Evolutionary conservation across 2,113 vertebrate genomes (phyloP), one percentile per base, ranked within the genome.

Genomic region (Psilopogon haemacephalus): DNA sequence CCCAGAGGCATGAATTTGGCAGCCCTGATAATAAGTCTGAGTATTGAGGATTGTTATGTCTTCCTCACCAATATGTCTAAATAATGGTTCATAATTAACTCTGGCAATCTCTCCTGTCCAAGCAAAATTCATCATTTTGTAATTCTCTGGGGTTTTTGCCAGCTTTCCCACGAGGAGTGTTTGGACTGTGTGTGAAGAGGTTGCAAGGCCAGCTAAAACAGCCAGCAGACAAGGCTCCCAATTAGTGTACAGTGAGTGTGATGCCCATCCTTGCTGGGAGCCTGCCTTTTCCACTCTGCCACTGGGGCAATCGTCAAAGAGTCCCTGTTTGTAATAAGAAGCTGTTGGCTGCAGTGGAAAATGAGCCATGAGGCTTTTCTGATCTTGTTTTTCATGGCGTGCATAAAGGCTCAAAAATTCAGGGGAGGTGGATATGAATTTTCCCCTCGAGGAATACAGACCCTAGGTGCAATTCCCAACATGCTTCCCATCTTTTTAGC

Each of bases 51-150:
- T 86, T 92, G 80, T 96, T 93, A 76, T 93, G 89, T 96, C 91
- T 95, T 87, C 74, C 83, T 97, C 90, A 91, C 91, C 93, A 89
- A 85, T 88, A 78, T 64, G 54, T 92, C 68, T 94, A 87, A 94
- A 94, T 96, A 96, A 95, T 94, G 81, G 63, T 62, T 85, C 81
- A 77, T 94, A 86, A 93, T 96, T 93, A 96, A 94, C 83, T 91
- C 86, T 89, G 91, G 90, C 91, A 94, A 83, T 84, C 86, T 93
- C 88, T 81, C 79, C 72, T 80, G 71, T 89, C 87, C 90, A 94
- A 95, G 84, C 19, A 92, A 78, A 94, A 92, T 91, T 78, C 82
- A 84, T 92, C 84, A 91, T 89, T 94, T 56, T 90, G 63, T 91
- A 84, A 65, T 94, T 95, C 91, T 84, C 83, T 54, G 79, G 89